Evolutionary conservation across 1,140 invertebrate genomes (phyloP), one percentile per base, ranked within the genome.

Genomic region (Philotrypesis tridentata): DNA sequence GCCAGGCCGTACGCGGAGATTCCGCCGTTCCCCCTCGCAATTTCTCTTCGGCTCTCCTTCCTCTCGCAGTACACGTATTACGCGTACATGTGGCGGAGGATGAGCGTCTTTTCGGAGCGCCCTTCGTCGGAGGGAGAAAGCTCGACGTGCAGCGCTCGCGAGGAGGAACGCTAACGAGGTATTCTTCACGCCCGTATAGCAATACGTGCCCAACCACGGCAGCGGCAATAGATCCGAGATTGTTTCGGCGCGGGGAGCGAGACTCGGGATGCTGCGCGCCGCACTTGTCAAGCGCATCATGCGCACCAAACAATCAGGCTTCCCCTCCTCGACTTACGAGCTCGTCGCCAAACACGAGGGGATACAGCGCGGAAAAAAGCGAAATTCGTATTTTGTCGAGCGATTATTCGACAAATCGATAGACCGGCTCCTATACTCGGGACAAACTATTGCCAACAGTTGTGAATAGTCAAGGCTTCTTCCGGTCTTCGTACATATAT

Each of bases 71-170:
- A n/a, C n/a, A n/a, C n/a, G n/a, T n/a, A n/a, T 37, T 37, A 9
- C 33, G 17, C 23, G 73, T 61, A 55, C 21, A 27, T 27, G 72
- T 63, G 27, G 74, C 63, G 80, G 25, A 82, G 29, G 55, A n/a
- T 48, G 48, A 23, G 43, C 48, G 29, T 25, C 29, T 79, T 55
- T 71, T 68, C 21, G 25, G 63, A 78, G 48, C n/a, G n/a, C 37
- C 75, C 75, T 67, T 77, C 63, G 43, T 17, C 23, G 37, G n/a
- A 48, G n/a, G n/a, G n/a, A n/a, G n/a, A n/a, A n/a, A n/a, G n/a
- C 37, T 21, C 40, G n/a, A 55, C 40, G n/a, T 31, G 74, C 37
- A n/a, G n/a, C n/a, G n/a, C n/a, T 60, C 82, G 37, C 79, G 86
- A 79, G 48, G 71, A 80, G 37, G 71, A 63, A 63, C 61, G 61